These are phyloP conservation scores for Zapus hudsonius DNA, from an alignment of 2,113 vertebrate species.

Conservation along the genomic window DNA sequence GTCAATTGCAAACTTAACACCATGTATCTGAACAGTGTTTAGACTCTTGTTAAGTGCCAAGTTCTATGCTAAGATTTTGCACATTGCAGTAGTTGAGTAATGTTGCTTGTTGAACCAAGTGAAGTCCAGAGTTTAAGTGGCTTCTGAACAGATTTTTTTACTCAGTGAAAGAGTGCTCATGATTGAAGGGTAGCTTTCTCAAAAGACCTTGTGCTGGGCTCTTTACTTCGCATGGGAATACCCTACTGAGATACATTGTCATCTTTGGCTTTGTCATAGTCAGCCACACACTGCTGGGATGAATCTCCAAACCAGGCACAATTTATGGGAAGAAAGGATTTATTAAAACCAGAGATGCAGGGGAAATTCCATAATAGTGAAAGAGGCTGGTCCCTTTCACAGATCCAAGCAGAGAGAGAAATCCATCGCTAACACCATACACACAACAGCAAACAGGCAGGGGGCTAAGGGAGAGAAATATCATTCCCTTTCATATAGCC, in stretches of 20 bases:
- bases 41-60: neutral
- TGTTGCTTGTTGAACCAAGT: neutral
- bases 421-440: no score
- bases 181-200: neutral
- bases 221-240: neutral
- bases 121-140: neutral
- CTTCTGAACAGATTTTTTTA: neutral
- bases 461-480: no score
- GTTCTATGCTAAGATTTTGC: neutral
- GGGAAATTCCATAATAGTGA: no score
- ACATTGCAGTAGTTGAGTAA: neutral
- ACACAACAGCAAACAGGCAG: no score
- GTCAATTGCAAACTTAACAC: neutral
- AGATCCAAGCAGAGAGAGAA: no score
- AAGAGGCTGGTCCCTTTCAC: no score
- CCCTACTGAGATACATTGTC: neutral
- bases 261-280: no score
- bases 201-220: neutral
- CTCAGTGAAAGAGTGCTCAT: neutral
- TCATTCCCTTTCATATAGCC: no score
- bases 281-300: no score
- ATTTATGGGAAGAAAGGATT: no score
- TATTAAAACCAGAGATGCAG: no score
- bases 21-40: neutral
- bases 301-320: no score